These are phyloP conservation scores for Ochropleura plecta DNA, from an alignment of 2,888 invertebrate genomes.

Conservation along the genomic window DNA sequence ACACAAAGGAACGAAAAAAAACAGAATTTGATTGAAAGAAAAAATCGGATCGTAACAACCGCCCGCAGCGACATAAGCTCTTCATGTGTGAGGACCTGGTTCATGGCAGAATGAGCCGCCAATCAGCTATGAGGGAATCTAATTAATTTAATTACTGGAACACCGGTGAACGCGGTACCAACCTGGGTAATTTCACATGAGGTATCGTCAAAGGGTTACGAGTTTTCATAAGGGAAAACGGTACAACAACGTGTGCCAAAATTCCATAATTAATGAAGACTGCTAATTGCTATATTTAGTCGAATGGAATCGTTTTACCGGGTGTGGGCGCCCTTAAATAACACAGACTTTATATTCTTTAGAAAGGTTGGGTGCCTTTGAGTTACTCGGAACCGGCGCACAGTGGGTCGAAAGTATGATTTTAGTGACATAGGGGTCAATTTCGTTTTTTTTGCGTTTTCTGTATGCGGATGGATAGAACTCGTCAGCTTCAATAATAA, in stretches of 20 bases:
- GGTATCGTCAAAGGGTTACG: background rate
- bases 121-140: slow-evolving; percentile 54
- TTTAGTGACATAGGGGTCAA: too few species aligned
- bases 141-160: slow-evolving; percentile 54
- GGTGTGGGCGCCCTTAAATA: background rate
- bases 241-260: slow-evolving; percentile 10
- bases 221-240: slow-evolving; percentile 2
- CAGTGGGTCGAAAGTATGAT: too few species aligned
- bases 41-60: slow-evolving; percentile 47
- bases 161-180: slow-evolving; percentile 20
- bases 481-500: too few species aligned
- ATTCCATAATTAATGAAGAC: background rate
- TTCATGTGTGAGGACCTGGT: slow-evolving; percentile 34
- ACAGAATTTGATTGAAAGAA: slow-evolving; percentile 52
- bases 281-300: background rate
- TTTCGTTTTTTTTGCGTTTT: too few species aligned
- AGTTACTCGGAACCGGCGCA: background rate
- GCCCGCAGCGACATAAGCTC: slow-evolving; percentile 13
- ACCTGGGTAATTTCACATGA: background rate
- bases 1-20: slow-evolving; percentile 33
- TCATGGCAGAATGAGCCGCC: slow-evolving; percentile 41
- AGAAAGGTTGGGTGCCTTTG: background rate
- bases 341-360: background rate
- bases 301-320: background rate
- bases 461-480: too few species aligned